Base-by-base conservation (phyloP, 1,140 invertebrate genomes). In the Aphelinus certus region DNA sequence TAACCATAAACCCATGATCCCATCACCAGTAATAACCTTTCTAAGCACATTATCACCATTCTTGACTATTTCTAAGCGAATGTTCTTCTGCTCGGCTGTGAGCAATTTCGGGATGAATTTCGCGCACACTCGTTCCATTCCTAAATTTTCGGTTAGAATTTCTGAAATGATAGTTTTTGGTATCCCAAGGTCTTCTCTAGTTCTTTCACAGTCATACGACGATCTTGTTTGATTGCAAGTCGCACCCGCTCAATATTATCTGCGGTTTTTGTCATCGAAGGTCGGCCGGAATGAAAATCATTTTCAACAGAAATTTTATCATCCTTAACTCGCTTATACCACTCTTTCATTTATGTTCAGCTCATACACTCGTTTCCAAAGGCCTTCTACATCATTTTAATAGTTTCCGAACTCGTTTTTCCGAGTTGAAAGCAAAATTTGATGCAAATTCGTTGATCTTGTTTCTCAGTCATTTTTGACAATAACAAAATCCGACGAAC, bases 11-110 rank as follows among this genome's bases (percentile, higher is more conserved):
- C 68, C 76, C 77, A 83, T 51, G 78, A 79, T 26, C 58, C 82
- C 79, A 75, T 81, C 78, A 66, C 78, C 81, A 72, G 78, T 81
- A 45, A 82, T 73, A 49, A 66, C 56, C 63, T 60, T 65, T 71
- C 77, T 77, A 82, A 88, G 82, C 81, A 86, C 87, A 84, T 83
- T 80, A 83, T 78, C 81, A 81, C 83, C 86, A 86, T 84, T 83
- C 86, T 86, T 86, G 84, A 84, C 83, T 83, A 85, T 71, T 77
- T 75, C 69, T 69, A 66, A 68, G 67, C 46, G 61, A 77, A 76
- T 69, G 42, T 66, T 71, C 62, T 86, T 84, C 73, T 85, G 79
- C 70, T 83, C 77, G 26, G 77, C 51, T 76, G 79, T 82, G 42
- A 72, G 61, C 70, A 72, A 45, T 63, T 72, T 72, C n/a, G 60